These are phyloP conservation scores for Aulostomus chinensis DNA, from an alignment of 2,797 vertebrate genomes.

Conservation along the genomic window DNA sequence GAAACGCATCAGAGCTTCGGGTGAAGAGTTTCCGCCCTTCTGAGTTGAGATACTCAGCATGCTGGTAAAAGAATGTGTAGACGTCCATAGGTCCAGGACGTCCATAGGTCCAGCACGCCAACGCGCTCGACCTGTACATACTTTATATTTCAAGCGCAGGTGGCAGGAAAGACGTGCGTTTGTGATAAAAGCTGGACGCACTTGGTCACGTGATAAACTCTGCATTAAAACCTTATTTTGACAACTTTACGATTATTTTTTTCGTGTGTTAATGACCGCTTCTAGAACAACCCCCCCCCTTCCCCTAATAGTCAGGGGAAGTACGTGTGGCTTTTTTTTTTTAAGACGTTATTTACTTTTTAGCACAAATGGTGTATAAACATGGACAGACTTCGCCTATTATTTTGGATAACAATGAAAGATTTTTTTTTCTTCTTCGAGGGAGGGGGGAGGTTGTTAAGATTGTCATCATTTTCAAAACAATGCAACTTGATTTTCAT, in stretches of 20 bases:
- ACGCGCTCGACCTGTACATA: no score
- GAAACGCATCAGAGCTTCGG: no score
- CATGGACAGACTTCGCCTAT: conserved; percentile 50
- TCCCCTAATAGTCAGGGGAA: conserved; percentile 62
- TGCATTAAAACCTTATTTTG: neutral
- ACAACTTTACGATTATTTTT: no score
- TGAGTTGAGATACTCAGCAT: no score
- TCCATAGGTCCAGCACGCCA: no score
- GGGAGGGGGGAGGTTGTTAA: conserved; percentile 73
- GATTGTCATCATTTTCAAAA: conserved; percentile 74
- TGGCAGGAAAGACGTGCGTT: no score
- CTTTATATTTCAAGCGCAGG: no score
- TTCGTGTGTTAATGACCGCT: conserved; percentile 24
- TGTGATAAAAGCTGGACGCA: no score
- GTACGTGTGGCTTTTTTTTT: conserved; percentile 36
- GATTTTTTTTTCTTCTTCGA: conserved; percentile 63
- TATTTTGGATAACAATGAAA: conserved; percentile 78
- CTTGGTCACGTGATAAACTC: neutral
- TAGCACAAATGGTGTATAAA: conserved; percentile 63
- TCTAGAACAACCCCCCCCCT: no score
- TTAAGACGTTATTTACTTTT: conserved; percentile 65
- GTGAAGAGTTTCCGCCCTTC: no score
- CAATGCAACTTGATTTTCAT: conserved; percentile 78
- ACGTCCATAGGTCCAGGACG: no score
- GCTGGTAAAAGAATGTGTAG: no score